Conservation (phyloP, 2,113 vertebrate genomes). For the Herpetotheres cachinnans region DNA sequence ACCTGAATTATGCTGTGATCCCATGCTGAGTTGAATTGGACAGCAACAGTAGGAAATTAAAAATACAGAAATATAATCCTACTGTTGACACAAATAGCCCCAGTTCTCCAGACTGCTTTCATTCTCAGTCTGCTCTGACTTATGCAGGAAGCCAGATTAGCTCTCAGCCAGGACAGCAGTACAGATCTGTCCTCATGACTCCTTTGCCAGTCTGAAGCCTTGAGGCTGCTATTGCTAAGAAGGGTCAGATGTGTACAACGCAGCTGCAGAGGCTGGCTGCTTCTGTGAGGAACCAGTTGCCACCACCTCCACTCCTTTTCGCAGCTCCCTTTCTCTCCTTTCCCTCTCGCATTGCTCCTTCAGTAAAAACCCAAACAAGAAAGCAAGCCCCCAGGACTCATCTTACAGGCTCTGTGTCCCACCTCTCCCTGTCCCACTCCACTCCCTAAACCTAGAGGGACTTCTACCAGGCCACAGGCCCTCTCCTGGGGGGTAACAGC, state of each 20-base stretch:
- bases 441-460: background rate
- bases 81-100: slow-evolving; percentile 37
- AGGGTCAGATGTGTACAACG: background rate
- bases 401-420: background rate
- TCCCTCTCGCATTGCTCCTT: background rate
- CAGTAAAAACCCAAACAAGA: background rate
- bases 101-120: background rate
- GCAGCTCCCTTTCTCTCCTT: background rate
- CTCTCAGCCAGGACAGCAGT: background rate
- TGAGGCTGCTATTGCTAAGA: background rate
- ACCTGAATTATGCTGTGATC: background rate
- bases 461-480: background rate
- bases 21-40: background rate
- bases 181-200: background rate
- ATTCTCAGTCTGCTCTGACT: background rate
- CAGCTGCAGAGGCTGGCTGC: background rate
- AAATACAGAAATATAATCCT: slow-evolving; percentile 54
- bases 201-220: background rate
- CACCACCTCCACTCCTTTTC: background rate
- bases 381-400: background rate
- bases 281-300: background rate
- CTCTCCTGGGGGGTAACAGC: background rate
- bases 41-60: slow-evolving; percentile 46
- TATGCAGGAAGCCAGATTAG: background rate
- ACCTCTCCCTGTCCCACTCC: background rate